Percentiles rank a stretch among this genome's conserved stretches.
Evolutionary conservation across 2,113 vertebrate genomes (phyloP).

Genomic region (Nothoprocta pentlandii): DNA sequence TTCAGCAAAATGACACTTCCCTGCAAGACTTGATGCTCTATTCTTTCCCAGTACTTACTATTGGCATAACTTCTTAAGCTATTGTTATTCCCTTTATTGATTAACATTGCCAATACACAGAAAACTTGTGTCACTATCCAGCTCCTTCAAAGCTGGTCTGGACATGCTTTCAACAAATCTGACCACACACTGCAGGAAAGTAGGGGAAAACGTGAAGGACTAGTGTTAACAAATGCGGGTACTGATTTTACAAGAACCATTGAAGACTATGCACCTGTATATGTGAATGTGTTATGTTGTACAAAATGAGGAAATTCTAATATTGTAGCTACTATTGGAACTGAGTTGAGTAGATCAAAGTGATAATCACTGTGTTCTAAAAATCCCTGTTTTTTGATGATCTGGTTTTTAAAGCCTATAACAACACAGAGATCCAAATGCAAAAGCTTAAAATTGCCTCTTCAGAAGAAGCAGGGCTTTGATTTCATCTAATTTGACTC

Average conservation of each 20-base stretch:
- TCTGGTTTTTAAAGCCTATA: constrained; percentile 64
- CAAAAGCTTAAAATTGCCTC: constrained; percentile 61
- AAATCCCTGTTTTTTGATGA: constrained; percentile 62
- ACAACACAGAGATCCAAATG: constrained; percentile 59
- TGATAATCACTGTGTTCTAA: constrained; percentile 67
- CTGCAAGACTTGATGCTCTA: constrained; percentile 12
- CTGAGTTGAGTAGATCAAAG: constrained; percentile 47
- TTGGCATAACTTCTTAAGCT: constrained; percentile 37
- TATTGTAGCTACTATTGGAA: constrained; percentile 11
- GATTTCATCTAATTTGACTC: constrained; percentile 70
- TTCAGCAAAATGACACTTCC: constrained; percentile 62
- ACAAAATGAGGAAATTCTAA: constrained; percentile 11
- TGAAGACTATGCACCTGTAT: background rate
- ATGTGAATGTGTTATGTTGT: background rate
- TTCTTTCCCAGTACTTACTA: constrained; percentile 30
- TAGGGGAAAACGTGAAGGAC: background rate
- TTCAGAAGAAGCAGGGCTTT: constrained; percentile 60
- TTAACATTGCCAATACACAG: background rate
- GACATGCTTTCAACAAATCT: background rate
- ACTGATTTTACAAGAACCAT: background rate
- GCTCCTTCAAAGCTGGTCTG: background rate
- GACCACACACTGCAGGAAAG: background rate
- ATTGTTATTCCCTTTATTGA: constrained; percentile 52
- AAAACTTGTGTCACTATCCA: background rate
- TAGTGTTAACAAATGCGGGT: background rate